Percentiles rank a stretch among this genome's conserved stretches.
Evolutionary conservation across 2,797 vertebrate species (phyloP).

Genomic region (Acanthiza pusilla): DNA sequence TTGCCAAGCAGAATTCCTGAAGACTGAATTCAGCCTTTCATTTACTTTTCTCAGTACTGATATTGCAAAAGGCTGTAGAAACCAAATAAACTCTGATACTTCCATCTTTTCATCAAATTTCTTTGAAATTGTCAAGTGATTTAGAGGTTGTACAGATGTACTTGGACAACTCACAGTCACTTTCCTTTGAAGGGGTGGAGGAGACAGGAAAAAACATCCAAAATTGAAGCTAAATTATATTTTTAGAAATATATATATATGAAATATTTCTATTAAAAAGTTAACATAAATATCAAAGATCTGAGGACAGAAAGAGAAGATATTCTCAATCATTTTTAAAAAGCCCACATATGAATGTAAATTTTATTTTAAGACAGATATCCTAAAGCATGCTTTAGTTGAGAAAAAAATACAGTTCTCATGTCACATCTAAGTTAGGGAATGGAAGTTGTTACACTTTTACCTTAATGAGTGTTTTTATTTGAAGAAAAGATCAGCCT

Average conservation of each 20-base stretch:
- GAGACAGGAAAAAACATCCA: fast-evolving
- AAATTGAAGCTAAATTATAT: background rate
- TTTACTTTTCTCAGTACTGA: background rate
- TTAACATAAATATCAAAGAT: background rate
- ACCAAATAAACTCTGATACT: background rate
- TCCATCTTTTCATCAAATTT: background rate
- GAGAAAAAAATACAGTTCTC: background rate
- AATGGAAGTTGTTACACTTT: background rate
- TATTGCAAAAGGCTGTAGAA: background rate
- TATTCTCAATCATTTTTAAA: background rate
- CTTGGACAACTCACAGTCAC: background rate
- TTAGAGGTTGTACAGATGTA: background rate
- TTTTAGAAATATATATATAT: background rate
- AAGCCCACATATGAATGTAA: fast-evolving
- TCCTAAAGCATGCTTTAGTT: background rate
- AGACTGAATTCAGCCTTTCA: background rate
- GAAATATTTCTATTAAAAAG: background rate
- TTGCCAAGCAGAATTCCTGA: background rate
- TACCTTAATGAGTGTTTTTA: background rate
- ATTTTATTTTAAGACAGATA: background rate
- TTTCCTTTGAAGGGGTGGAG: background rate
- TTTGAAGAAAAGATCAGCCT: background rate
- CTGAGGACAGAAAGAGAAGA: background rate
- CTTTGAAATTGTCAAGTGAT: background rate
- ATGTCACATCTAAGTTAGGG: background rate